These are phyloP conservation scores for Radopholus similis DNA, from an alignment of 1,140 invertebrate species.

Conservation along the genomic window DNA sequence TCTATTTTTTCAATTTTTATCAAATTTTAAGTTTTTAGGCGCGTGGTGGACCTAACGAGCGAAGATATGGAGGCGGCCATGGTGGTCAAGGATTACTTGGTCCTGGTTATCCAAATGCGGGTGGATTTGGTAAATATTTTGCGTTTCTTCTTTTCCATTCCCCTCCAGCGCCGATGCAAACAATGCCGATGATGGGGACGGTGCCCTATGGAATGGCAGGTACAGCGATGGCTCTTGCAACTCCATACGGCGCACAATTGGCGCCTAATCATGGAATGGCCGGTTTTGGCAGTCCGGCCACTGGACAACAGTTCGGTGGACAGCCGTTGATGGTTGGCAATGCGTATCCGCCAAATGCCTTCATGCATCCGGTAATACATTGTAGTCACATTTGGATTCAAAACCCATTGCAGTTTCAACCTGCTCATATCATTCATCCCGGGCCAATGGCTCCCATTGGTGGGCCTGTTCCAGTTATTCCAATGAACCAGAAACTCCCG, in stretches of 20 bases:
- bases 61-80: neutral
- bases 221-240: neutral
- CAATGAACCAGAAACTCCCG: neutral
- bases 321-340: conserved; percentile 4
- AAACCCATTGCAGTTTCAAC: conserved; percentile 18
- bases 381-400: neutral
- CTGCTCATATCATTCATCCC: neutral
- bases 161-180: neutral
- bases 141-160: neutral
- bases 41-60: conserved; percentile 20
- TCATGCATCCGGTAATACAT: neutral
- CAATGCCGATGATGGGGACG: conserved; percentile 6
- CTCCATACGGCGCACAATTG: conserved; percentile 2
- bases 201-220: conserved; percentile 4
- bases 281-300: conserved; percentile 13
- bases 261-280: conserved; percentile 28
- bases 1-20: too few species aligned
- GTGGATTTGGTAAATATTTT: neutral
- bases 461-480: conserved; percentile 14
- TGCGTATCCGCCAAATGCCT: conserved; percentile 1
- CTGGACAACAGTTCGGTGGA: conserved; percentile 9
- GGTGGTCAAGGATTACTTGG: neutral
- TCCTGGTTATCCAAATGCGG: neutral
- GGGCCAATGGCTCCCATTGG: conserved; percentile 3
- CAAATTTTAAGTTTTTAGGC: too few species aligned